Percentiles rank a stretch among this genome's conserved stretches.
These are phyloP conservation scores for Rana temporaria DNA, from an alignment of 2,113 vertebrate genomes.

Conservation along the genomic window DNA sequence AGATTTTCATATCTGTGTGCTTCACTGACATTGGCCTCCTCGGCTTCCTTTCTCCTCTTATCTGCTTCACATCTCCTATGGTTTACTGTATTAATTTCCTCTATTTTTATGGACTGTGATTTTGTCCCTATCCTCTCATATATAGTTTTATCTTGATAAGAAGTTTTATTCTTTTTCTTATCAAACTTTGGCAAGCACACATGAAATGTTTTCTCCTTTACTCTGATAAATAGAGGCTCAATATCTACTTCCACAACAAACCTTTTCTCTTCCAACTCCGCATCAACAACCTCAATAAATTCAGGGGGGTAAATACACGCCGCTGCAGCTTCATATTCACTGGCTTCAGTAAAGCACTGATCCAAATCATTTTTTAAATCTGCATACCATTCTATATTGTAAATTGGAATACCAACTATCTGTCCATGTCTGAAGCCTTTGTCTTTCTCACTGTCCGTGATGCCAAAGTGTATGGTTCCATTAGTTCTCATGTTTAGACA, in stretches of 20 bases:
- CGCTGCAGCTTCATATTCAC: slow-evolving; percentile 64
- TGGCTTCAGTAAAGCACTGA: slow-evolving; percentile 62
- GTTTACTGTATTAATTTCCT: slow-evolving; percentile 63
- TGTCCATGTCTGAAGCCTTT: slow-evolving; percentile 72
- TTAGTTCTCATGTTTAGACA: slow-evolving; percentile 84
- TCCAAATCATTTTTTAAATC: slow-evolving; percentile 76
- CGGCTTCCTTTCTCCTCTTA: slow-evolving; percentile 71
- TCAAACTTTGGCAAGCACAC: slow-evolving; percentile 78
- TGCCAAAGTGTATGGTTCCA: slow-evolving; percentile 84
- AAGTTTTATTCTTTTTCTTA: slow-evolving; percentile 68
- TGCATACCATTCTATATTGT: slow-evolving; percentile 68
- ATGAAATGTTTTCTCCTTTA: slow-evolving; percentile 67
- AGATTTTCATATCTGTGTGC: slow-evolving; percentile 14
- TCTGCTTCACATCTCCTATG: slow-evolving; percentile 67
- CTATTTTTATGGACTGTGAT: slow-evolving; percentile 69
- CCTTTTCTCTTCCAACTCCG: slow-evolving; percentile 64
- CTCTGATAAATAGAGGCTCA: slow-evolving; percentile 69
- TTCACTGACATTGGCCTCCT: slow-evolving; percentile 69
- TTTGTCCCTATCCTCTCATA: slow-evolving; percentile 77
- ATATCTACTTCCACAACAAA: slow-evolving; percentile 83
- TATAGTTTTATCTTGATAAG: slow-evolving; percentile 63
- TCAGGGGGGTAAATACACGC: slow-evolving; percentile 77
- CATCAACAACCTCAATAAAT: slow-evolving; percentile 77
- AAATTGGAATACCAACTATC: slow-evolving; percentile 73
- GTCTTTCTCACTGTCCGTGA: slow-evolving; percentile 75